Conservation (phyloP, 2,113 vertebrate genomes). For the Arvicanthis niloticus region DNA sequence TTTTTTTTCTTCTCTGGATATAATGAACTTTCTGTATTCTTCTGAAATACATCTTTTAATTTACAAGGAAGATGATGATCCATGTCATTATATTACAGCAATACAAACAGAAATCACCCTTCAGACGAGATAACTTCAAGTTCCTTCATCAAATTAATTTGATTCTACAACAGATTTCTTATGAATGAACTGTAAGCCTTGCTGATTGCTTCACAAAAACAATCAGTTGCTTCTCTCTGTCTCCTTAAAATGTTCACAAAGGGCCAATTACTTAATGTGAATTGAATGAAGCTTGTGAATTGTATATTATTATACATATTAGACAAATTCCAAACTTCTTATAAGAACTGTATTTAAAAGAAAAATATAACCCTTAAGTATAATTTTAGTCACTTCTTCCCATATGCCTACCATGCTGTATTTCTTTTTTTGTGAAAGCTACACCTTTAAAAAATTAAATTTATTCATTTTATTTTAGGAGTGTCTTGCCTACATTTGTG, state of each 20-base stretch:
- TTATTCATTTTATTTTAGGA: neutral
- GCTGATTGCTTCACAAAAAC: conserved; percentile 30
- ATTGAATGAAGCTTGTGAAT: neutral
- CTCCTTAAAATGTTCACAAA: conserved; percentile 4
- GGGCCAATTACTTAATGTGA: neutral
- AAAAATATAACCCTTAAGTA: conserved; percentile 26
- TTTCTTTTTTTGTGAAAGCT: neutral
- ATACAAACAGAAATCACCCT: conserved; percentile 56
- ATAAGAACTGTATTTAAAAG: conserved; percentile 9
- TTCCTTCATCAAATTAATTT: neutral
- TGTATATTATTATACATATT: neutral
- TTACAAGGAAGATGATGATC: conserved; percentile 42
- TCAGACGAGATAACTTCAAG: conserved; percentile 35
- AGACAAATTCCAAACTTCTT: neutral
- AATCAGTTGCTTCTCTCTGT: neutral
- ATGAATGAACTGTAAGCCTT: neutral
- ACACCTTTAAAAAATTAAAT: neutral
- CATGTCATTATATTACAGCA: neutral
- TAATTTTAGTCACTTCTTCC: conserved; percentile 27
- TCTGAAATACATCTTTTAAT: conserved; percentile 68
- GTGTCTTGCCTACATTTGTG: neutral
- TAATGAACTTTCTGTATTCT: conserved; percentile 15
- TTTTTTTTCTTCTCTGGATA: conserved; percentile 66
- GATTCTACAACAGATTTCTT: conserved; percentile 12
- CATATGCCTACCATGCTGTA: neutral